Evolutionary conservation across 2,888 invertebrate genomes (phyloP).

Genomic region (Drosophila ustulata): DNA sequence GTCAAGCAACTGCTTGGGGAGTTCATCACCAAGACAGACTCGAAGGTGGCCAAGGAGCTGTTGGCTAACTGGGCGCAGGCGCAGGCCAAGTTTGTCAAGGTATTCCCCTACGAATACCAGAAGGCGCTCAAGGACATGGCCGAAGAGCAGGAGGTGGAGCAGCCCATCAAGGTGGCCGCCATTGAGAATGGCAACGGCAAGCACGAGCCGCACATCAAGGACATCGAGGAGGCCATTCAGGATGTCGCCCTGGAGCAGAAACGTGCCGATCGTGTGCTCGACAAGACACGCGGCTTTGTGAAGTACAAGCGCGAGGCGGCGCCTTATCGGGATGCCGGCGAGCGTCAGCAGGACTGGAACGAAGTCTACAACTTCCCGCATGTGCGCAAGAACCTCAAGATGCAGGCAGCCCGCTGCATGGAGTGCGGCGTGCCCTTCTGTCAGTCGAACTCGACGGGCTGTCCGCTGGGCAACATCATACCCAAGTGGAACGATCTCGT

Average conservation of each 20-base stretch:
- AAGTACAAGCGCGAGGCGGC: conserved; percentile 96
- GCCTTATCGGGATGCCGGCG: conserved; percentile 93
- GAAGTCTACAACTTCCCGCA: conserved; percentile 96
- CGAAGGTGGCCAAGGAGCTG: conserved; percentile 92
- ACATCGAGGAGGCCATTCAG: conserved; percentile 95
- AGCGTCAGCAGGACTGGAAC: conserved; percentile 96
- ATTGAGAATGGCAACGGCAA: conserved; percentile 84
- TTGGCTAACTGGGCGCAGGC: conserved; percentile 92
- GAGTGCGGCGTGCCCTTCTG: conserved; percentile 99
- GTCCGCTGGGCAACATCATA: conserved; percentile 98
- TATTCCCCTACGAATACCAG: conserved; percentile 99
- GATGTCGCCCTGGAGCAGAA: conserved; percentile 92
- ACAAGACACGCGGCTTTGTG: conserved; percentile 96
- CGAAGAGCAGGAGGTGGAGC: conserved; percentile 79
- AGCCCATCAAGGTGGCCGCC: conserved; percentile 65
- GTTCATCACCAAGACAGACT: conserved; percentile 95
- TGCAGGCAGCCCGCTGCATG: conserved; percentile 98
- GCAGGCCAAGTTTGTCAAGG: conserved; percentile 94
- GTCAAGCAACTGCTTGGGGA: conserved; percentile 92
- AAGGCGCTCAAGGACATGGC: conserved; percentile 91
- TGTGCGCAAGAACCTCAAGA: conserved; percentile 94
- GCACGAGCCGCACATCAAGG: conserved; percentile 87
- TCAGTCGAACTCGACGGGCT: conserved; percentile 95
- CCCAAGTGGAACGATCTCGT: conserved; percentile 99
- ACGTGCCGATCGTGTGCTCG: conserved; percentile 92